These are phyloP conservation scores for Xyrauchen texanus DNA, from an alignment of 2,113 vertebrate genomes.

Conservation along the genomic window DNA sequence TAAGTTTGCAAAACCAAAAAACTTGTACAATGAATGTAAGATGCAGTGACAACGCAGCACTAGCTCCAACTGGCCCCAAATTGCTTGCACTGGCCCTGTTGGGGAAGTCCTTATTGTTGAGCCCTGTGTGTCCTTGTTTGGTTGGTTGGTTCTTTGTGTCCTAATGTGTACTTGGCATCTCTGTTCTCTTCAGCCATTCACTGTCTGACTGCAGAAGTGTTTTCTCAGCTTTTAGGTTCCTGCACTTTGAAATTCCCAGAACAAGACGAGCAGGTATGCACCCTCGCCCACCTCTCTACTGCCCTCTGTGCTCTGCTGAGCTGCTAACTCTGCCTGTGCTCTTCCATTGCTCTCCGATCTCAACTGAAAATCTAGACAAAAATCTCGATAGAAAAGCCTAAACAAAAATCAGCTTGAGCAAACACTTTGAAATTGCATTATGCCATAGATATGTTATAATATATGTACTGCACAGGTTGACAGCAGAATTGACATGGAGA, in stretches of 20 bases:
- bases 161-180: constrained; percentile 78
- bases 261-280: constrained; percentile 75
- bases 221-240: constrained; percentile 79
- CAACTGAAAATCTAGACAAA: not conserved
- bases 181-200: constrained; percentile 78
- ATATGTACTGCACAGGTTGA: not conserved
- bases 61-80: no score
- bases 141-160: constrained; percentile 66
- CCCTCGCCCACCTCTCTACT: constrained; percentile 60
- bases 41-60: no score
- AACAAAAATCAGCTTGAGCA: not conserved
- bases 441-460: not conserved
- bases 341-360: not conserved
- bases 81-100: no score
- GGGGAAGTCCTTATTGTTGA: no score
- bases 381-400: not conserved
- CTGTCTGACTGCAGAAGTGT: constrained; percentile 78
- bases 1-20: no score
- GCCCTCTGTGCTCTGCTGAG: constrained; percentile 46
- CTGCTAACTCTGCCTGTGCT: constrained; percentile 46
- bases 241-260: constrained; percentile 78
- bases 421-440: not conserved
- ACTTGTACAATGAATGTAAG: no score
- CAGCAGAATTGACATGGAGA: not conserved
- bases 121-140: constrained; percentile 47